A percentile compares a stretch with the other conserved stretches of the same genome.
These are phyloP conservation scores for Hecatera dysodea DNA, from an alignment of 2,888 invertebrate genomes.

Conservation along the genomic window DNA sequence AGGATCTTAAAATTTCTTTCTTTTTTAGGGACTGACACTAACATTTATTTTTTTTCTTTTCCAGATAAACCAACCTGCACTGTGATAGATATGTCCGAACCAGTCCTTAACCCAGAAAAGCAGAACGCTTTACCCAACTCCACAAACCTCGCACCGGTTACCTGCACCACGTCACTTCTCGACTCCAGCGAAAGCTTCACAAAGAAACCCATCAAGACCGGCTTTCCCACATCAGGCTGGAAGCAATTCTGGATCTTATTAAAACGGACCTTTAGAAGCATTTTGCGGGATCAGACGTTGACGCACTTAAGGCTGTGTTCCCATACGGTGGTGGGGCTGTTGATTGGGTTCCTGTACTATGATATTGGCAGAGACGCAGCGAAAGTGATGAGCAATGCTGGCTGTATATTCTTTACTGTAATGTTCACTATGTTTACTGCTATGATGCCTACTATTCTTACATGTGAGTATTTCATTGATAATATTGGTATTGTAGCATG, in stretches of 20 bases:
- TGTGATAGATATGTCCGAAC: constrained; percentile 90
- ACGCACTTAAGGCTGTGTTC: constrained; percentile 97
- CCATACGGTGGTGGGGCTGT: constrained; percentile 96
- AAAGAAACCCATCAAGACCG: constrained; percentile 92
- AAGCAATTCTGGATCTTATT: constrained; percentile 97
- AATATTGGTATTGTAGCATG: too few relatives aligned
- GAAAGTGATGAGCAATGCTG: constrained; percentile 98
- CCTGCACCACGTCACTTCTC: constrained; percentile 93
- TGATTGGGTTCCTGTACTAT: constrained; percentile 98
- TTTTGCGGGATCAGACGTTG: constrained; percentile 96
- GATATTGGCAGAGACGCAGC: constrained; percentile 98
- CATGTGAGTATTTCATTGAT: constrained; percentile 93
- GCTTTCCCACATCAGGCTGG: constrained; percentile 95
- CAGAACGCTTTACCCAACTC: constrained; percentile 80
- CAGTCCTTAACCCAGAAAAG: constrained; percentile 81
- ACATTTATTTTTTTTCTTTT: constrained; percentile 28
- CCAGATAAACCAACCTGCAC: constrained; percentile 89
- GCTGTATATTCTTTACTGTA: constrained; percentile 98
- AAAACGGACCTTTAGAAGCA: constrained; percentile 95
- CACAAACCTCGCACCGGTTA: constrained; percentile 88
- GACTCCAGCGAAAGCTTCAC: constrained; percentile 94
- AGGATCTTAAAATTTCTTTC: constrained; percentile 7
- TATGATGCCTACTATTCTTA: constrained; percentile 99
- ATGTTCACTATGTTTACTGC: constrained; percentile 99
- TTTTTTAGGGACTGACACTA: neutral